phyloP scores from a whole-genome alignment of 2,888 invertebrate species.

The Eupsilia transversa region DNA sequence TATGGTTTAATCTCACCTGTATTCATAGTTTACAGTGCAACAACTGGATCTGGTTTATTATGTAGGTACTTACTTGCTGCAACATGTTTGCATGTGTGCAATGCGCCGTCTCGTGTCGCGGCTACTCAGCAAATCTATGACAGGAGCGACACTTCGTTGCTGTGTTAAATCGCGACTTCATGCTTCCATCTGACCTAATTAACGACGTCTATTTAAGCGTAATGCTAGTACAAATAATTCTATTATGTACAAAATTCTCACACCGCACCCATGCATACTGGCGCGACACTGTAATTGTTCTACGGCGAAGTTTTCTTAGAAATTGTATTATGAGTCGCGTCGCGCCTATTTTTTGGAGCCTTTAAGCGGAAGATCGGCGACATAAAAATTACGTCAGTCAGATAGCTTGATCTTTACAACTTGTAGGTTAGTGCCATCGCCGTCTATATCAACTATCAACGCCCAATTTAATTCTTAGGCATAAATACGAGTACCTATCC shows the following conservation, averaged over 20 bases:
- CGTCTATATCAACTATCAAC: background rate
- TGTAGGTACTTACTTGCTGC: no score
- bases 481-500: constrained; percentile 2
- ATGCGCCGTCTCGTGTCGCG: background rate
- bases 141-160: no score
- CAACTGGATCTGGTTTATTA: background rate
- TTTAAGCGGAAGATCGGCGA: background rate
- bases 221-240: background rate
- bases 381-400: background rate
- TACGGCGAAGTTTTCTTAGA: no score
- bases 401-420: background rate
- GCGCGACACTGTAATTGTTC: no score
- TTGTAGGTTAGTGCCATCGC: background rate
- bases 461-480: constrained; percentile 13
- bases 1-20: background rate
- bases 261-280: no score
- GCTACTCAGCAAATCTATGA: background rate
- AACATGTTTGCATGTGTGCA: no score
- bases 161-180: background rate
- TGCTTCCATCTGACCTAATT: background rate
- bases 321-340: no score
- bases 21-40: background rate
- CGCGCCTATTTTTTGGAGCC: no score
- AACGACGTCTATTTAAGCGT: background rate
- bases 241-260: background rate